A percentile compares a stretch with the other conserved stretches of the same genome.
phyloP scores from a whole-genome alignment of 35 echinoderm and acorn worm species.

The Stichopus chloronotus region DNA sequence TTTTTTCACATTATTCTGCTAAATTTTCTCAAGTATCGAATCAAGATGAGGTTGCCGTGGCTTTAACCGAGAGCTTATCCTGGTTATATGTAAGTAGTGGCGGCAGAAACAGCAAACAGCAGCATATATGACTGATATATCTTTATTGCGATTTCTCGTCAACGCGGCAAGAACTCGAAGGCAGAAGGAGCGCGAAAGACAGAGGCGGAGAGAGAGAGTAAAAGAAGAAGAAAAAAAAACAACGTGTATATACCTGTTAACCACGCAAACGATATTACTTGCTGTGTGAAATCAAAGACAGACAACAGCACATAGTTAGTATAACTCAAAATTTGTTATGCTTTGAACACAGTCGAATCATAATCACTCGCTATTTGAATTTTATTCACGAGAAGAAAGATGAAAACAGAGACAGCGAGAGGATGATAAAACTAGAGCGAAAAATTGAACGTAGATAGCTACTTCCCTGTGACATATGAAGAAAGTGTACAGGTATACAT shows the following conservation, averaged over 20 bases:
- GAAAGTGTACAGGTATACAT: too few relatives aligned
- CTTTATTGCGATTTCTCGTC: neutral
- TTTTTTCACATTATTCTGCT: neutral
- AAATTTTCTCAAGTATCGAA: neutral
- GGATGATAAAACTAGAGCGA: too few relatives aligned
- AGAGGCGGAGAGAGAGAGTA: neutral
- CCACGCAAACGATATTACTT: neutral
- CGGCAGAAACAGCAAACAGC: neutral
- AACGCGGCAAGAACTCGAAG: neutral
- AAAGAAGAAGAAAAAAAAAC: neutral
- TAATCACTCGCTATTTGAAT: neutral
- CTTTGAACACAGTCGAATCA: neutral
- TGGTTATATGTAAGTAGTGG: neutral
- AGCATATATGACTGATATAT: neutral
- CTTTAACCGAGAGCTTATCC: slow-evolving; percentile 6
- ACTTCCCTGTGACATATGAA: too few relatives aligned
- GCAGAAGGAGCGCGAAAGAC: too few relatives aligned
- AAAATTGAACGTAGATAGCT: too few relatives aligned
- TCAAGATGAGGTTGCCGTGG: neutral
- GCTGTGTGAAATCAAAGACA: neutral
- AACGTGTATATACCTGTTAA: neutral
- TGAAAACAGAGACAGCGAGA: too few relatives aligned
- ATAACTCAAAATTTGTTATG: neutral
- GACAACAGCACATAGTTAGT: neutral
- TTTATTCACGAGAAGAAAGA: too few relatives aligned